These are phyloP conservation scores for Zaprionus camerounensis DNA, from an alignment of 1,140 invertebrate genomes.

Conservation along the genomic window DNA sequence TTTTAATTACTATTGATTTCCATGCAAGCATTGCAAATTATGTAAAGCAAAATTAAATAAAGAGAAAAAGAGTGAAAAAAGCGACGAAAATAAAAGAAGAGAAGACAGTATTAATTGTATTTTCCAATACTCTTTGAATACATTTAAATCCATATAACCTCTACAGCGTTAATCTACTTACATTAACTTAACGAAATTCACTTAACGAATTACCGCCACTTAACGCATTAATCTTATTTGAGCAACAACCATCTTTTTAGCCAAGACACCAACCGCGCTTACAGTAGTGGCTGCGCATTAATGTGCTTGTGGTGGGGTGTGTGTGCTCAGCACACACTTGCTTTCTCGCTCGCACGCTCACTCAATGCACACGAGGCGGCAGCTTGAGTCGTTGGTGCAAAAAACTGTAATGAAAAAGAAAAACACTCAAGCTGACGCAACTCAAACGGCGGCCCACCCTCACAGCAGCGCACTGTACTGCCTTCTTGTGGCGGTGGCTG, in stretches of 20 bases:
- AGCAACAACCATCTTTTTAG: slow-evolving; percentile 52
- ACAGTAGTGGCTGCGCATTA: slow-evolving; percentile 47
- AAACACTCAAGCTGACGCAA: slow-evolving; percentile 61
- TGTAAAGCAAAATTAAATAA: not conserved
- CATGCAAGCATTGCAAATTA: slow-evolving; percentile 19
- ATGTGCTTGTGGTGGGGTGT: slow-evolving; percentile 4
- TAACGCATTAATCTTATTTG: slow-evolving; percentile 63
- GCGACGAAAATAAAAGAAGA: no score
- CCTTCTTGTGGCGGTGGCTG: slow-evolving; percentile 54
- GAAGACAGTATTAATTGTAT: no score
- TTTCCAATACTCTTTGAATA: no score
- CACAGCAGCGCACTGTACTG: slow-evolving; percentile 2
- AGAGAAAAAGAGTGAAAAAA: not conserved
- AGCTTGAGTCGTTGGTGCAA: slow-evolving; percentile 40
- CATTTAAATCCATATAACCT: not conserved
- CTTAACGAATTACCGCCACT: slow-evolving; percentile 21
- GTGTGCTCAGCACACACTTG: slow-evolving; percentile 35
- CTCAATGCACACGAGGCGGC: slow-evolving; percentile 50
- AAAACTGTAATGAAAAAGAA: slow-evolving; percentile 25
- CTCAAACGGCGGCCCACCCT: slow-evolving; percentile 56
- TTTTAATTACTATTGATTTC: slow-evolving; percentile 70
- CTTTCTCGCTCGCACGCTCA: slow-evolving; percentile 33
- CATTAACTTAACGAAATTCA: slow-evolving; percentile 19
- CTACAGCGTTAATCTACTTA: not conserved
- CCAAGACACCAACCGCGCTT: slow-evolving; percentile 56